Conservation (phyloP, 2,888 invertebrate species). For the Minunthozetes semirufus region DNA sequence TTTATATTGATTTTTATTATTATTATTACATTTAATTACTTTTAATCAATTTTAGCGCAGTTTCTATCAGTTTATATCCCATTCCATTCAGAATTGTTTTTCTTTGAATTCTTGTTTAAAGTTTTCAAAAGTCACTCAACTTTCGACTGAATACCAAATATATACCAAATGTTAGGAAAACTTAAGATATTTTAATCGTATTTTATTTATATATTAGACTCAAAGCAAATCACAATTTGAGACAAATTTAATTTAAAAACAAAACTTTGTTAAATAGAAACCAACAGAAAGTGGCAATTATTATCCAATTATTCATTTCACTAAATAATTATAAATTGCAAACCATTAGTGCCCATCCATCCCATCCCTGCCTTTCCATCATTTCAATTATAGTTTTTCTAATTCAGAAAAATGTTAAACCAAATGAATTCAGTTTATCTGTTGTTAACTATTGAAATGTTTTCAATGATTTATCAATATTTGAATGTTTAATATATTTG, state of each 20-base stretch:
- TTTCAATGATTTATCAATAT: too few relatives aligned
- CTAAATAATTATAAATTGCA: too few relatives aligned
- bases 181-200: background rate
- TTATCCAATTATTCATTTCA: background rate
- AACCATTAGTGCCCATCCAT: too few relatives aligned
- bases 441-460: too few relatives aligned
- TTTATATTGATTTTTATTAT: background rate
- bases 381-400: too few relatives aligned
- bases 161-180: background rate
- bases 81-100: background rate
- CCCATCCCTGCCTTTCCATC: too few relatives aligned
- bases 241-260: background rate
- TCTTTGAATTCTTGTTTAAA: background rate
- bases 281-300: background rate
- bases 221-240: too few relatives aligned
- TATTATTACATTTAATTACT: background rate
- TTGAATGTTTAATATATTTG: too few relatives aligned
- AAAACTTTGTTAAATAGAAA: too few relatives aligned
- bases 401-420: too few relatives aligned
- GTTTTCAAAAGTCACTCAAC: too few relatives aligned
- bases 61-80: background rate
- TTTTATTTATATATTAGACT: background rate
- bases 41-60: background rate
- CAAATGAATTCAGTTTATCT: too few relatives aligned
- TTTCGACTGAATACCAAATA: background rate